Conservation (phyloP, 2,113 vertebrate genomes). For the Spheniscus mendiculus region DNA sequence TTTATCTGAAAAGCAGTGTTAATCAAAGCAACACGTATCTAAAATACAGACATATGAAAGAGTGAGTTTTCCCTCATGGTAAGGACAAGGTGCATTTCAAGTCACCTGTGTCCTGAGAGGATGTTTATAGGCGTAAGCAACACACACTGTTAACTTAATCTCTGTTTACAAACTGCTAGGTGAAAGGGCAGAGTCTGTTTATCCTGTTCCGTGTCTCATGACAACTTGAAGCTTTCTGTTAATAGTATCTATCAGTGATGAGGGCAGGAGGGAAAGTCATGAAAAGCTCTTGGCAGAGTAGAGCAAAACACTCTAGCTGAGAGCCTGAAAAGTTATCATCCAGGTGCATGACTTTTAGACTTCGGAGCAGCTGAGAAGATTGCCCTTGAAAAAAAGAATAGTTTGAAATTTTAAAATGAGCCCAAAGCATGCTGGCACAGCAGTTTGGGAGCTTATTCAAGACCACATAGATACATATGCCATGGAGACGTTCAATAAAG, state of each 20-base stretch:
- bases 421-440: background rate
- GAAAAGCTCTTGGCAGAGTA: background rate
- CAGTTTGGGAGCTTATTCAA: background rate
- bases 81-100: background rate
- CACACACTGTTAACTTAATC: slow-evolving; percentile 28
- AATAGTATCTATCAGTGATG: background rate
- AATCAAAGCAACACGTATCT: background rate
- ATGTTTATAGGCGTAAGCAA: slow-evolving; percentile 44
- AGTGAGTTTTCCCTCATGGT: background rate
- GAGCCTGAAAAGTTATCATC: background rate
- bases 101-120: background rate
- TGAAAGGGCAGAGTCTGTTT: slow-evolving; percentile 30
- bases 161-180: slow-evolving; percentile 54
- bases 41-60: background rate
- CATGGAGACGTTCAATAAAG: background rate
- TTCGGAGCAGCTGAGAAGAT: background rate
- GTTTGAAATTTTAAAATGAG: background rate
- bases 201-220: slow-evolving; percentile 19
- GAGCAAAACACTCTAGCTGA: background rate
- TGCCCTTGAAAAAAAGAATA: background rate
- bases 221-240: slow-evolving; percentile 11
- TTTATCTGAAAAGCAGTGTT: background rate
- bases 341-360: background rate
- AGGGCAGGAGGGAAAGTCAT: background rate
- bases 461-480: background rate